These are phyloP conservation scores for Anser brachyrhynchus DNA, from an alignment of 2,113 vertebrate genomes.

Conservation along the genomic window DNA sequence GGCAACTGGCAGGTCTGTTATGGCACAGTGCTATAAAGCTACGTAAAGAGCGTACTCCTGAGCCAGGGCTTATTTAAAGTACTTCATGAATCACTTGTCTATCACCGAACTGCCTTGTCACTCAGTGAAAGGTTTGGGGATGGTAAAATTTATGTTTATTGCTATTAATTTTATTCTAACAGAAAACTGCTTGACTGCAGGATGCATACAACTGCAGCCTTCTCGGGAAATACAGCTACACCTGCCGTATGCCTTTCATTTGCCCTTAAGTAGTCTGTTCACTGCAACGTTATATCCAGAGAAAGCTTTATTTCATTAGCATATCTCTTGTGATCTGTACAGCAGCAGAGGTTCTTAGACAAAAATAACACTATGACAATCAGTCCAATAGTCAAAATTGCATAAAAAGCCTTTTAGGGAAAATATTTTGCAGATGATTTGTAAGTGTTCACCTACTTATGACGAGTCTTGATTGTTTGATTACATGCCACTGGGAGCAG, in stretches of 20 bases:
- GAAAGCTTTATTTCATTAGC: slow-evolving; percentile 15
- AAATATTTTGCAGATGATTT: slow-evolving; percentile 68
- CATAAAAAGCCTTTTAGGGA: slow-evolving; percentile 49
- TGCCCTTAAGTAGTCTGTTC: background rate
- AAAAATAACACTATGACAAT: slow-evolving; percentile 32
- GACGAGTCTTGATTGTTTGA: slow-evolving; percentile 76
- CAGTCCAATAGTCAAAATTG: slow-evolving; percentile 10
- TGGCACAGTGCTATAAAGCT: background rate
- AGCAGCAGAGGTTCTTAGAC: background rate
- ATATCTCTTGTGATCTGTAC: background rate
- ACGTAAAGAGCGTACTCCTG: background rate
- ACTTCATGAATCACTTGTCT: background rate
- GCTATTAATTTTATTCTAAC: slow-evolving; percentile 1
- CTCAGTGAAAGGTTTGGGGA: background rate
- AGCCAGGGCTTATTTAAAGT: background rate
- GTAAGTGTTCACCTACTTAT: slow-evolving; percentile 66
- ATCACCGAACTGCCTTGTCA: background rate
- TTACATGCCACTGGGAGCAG: slow-evolving; percentile 56
- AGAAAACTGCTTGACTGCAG: background rate
- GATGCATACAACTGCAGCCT: background rate
- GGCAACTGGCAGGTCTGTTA: background rate
- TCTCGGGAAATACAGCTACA: background rate
- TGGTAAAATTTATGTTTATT: background rate
- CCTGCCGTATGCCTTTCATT: background rate
- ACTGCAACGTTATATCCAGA: background rate